Conservation (phyloP, 1,140 invertebrate genomes). For the Papilio polytes region DNA sequence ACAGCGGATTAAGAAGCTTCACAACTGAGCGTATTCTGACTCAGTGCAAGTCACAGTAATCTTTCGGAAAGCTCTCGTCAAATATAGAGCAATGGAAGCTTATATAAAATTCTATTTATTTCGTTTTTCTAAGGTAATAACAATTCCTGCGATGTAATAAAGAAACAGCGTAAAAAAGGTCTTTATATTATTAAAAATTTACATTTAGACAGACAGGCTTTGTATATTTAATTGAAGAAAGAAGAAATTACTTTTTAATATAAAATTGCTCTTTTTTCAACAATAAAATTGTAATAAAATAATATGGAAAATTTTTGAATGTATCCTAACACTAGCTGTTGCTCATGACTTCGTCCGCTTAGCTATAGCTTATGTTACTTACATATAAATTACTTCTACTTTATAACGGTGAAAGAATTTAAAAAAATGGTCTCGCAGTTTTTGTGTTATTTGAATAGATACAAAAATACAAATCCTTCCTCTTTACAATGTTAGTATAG, state of each 20-base stretch:
- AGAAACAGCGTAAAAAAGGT: neutral
- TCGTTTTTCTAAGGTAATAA: neutral
- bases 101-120: neutral
- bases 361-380: too few relatives aligned
- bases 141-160: slow-evolving; percentile 4
- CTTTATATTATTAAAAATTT: slow-evolving; percentile 9
- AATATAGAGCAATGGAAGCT: neutral
- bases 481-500: too few relatives aligned
- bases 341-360: too few relatives aligned
- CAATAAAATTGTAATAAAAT: neutral
- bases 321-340: too few relatives aligned
- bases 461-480: too few relatives aligned
- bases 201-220: slow-evolving; percentile 4
- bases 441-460: too few relatives aligned
- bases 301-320: neutral
- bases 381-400: too few relatives aligned
- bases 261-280: neutral
- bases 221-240: neutral
- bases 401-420: too few relatives aligned
- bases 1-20: neutral
- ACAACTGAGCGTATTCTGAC: neutral
- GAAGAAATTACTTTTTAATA: neutral
- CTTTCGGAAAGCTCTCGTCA: neutral
- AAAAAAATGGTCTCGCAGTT: too few relatives aligned
- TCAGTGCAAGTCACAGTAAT: slow-evolving; percentile 5